phyloP scores from a whole-genome alignment of 2,113 vertebrate genomes.

The Nipponia nippon region DNA sequence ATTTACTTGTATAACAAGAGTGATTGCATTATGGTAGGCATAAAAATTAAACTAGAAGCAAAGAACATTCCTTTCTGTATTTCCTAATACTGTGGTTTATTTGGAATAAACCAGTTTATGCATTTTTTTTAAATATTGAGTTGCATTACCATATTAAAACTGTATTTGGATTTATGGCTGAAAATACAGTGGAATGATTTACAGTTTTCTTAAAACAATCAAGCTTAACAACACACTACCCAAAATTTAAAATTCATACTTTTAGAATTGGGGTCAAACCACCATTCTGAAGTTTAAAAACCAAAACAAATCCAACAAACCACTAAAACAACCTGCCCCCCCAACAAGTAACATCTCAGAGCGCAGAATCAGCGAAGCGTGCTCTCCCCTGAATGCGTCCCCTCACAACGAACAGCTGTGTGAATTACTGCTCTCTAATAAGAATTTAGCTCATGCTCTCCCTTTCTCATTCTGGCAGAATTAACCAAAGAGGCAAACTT shows the following conservation, averaged over 20 bases:
- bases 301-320: neutral
- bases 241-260: neutral
- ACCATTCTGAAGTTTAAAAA: neutral
- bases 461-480: neutral
- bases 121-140: neutral
- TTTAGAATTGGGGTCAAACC: neutral
- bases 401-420: rapidly evolving
- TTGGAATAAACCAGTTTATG: neutral
- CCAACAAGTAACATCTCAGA: neutral
- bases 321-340: neutral
- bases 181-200: neutral
- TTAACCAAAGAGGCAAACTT: neutral
- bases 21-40: neutral
- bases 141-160: neutral
- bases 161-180: neutral
- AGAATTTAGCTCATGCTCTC: neutral
- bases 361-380: rapidly evolving
- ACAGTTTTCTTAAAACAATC: neutral
- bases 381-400: rapidly evolving
- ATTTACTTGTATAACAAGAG: neutral
- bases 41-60: conserved; percentile 18
- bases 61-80: neutral
- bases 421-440: neutral
- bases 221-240: neutral
- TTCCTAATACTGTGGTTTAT: neutral